Evolutionary conservation across 2,113 vertebrate genomes (phyloP).

Genomic region (Lepus europaeus): DNA sequence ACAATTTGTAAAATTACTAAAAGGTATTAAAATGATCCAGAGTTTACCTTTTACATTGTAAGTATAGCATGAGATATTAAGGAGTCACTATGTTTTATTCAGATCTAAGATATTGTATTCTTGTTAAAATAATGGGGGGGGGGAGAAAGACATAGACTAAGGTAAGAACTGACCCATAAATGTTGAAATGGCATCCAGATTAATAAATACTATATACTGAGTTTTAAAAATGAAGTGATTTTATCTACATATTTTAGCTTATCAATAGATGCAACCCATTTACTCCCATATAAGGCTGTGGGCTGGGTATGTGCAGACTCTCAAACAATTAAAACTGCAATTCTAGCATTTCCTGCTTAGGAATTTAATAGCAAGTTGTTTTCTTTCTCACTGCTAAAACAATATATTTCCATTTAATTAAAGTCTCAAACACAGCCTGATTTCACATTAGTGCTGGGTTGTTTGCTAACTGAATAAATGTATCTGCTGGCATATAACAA

Average conservation of each 20-base stretch:
- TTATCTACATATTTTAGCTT: neutral
- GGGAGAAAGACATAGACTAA: neutral
- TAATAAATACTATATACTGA: neutral
- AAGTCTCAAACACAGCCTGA: constrained; percentile 58
- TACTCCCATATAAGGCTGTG: neutral
- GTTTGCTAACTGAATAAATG: constrained; percentile 73
- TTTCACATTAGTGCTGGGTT: constrained; percentile 33
- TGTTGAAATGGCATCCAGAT: neutral
- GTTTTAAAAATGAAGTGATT: neutral
- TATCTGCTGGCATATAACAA: constrained; percentile 58
- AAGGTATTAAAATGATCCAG: neutral
- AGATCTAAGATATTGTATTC: neutral
- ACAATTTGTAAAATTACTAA: neutral
- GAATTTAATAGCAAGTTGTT: constrained; percentile 54
- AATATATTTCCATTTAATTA: constrained; percentile 76
- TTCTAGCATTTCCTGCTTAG: neutral
- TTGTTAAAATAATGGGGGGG: neutral
- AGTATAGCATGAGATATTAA: neutral
- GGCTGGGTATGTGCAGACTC: neutral
- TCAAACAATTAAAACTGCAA: neutral
- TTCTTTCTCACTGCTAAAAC: constrained; percentile 66
- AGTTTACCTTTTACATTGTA: neutral
- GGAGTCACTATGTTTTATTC: neutral
- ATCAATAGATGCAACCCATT: neutral
- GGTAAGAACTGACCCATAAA: neutral